phyloP scores from a whole-genome alignment of 2,888 invertebrate species.

The Harpalus rubripes region DNA sequence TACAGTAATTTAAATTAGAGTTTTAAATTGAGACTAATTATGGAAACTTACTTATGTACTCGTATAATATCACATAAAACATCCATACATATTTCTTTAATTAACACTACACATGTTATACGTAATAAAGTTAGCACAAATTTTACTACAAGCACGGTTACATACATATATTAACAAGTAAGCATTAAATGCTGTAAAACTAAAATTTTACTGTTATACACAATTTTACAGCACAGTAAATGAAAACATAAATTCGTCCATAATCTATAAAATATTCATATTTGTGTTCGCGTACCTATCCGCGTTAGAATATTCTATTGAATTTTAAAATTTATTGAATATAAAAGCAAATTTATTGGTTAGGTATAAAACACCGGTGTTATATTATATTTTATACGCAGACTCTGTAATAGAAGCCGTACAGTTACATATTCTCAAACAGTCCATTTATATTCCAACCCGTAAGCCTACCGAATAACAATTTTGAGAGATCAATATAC shows the following conservation, averaged over 20 bases:
- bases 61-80: too few relatives aligned
- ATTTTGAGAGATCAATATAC: constrained; percentile 35
- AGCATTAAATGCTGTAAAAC: neutral
- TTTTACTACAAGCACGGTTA: too few relatives aligned
- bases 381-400: constrained; percentile 29
- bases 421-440: constrained; percentile 11
- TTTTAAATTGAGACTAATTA: too few relatives aligned
- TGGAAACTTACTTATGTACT: too few relatives aligned
- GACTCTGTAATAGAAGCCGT: neutral
- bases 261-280: constrained; percentile 28
- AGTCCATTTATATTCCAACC: constrained; percentile 40
- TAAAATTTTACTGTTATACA: neutral
- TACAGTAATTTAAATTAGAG: too few relatives aligned
- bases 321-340: constrained; percentile 46
- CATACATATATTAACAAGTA: too few relatives aligned
- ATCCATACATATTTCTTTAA: too few relatives aligned
- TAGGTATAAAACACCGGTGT: constrained; percentile 28
- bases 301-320: constrained; percentile 22
- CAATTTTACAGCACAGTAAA: neutral
- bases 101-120: too few relatives aligned
- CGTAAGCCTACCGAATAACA: constrained; percentile 39
- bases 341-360: constrained; percentile 39
- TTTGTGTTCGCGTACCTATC: constrained; percentile 1
- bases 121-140: too few relatives aligned
- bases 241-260: constrained; percentile 13